Base-by-base conservation (phyloP, 2,113 vertebrate genomes). In the Passer domesticus region DNA sequence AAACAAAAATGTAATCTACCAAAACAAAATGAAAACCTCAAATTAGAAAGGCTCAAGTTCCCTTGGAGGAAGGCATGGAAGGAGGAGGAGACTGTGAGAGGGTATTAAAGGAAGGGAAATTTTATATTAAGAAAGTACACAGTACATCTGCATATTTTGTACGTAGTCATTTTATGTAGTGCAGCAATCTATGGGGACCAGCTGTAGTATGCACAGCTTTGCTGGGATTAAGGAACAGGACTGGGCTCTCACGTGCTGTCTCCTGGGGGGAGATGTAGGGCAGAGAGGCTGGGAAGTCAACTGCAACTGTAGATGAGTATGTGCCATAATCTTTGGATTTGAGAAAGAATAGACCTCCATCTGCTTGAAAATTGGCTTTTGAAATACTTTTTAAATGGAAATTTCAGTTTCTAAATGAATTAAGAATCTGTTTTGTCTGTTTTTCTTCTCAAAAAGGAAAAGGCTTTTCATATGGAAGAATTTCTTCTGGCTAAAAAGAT, bases 11-110 rank as follows among this genome's bases (percentile, higher is more conserved):
- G 19, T 88, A 91, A 93, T 89, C 78, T 87, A 90, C 80, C 35
- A 47, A 94, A 95, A 85, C 79, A 92, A 94, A 96, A 96, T 89
- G 68, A 95, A 97, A 91, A 44, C 39, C 67, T 79, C 66, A 63
- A 94, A 94, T 81, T 85, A 91, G 88, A 92, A 94, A 91, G 68
- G 58, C 37, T 90, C 46, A 31, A 64, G 47, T 73, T 93, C 41
- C 89, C 83, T 88, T 63, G 74, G 68, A 96, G 75, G 33, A 78
- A 80, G 85, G 33, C 33, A 76, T 15, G 18, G 64, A 33, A 87
- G 16, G 47, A 73, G 33, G 39, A 89, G 31, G 69, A 53, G 60
- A 53, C 30, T 49, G 30, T 44, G 37, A 81, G 58, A 63, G 12
- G 28, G 23, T 90, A 80, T 31, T 86, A 66, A 88, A 88, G 73